Evolutionary conservation across 2,888 invertebrate genomes (phyloP).

Genomic region (Caenorhabditis macrosperma): DNA sequence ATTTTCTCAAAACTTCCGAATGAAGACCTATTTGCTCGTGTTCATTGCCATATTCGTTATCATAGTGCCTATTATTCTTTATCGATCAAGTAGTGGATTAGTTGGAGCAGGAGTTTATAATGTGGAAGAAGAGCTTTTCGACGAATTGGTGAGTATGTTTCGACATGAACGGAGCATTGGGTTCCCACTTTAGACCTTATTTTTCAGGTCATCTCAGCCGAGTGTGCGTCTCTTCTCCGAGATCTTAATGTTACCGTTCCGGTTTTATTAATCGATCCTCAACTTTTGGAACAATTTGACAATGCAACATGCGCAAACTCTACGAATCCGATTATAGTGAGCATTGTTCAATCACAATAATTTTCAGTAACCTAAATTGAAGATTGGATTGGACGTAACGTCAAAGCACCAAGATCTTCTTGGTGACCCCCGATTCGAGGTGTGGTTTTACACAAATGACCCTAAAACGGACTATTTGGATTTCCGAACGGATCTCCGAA

Average conservation of each 20-base stretch:
- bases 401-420: neutral
- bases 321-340: slow-evolving; percentile 5
- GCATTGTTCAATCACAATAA: neutral
- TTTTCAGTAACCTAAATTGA: neutral
- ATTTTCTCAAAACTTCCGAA: no score
- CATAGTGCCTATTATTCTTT: neutral
- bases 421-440: slow-evolving; percentile 19
- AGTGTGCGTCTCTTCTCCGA: neutral
- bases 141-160: no score
- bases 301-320: neutral
- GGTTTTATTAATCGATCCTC: slow-evolving; percentile 18
- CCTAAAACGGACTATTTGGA: slow-evolving; percentile 30
- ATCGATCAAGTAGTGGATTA: neutral
- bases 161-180: no score
- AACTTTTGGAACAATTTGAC: slow-evolving; percentile 7
- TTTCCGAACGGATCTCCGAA: slow-evolving; percentile 22
- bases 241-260: slow-evolving; percentile 11
- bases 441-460: slow-evolving; percentile 22
- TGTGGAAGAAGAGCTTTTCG: no score
- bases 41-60: neutral
- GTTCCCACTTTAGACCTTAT: no score
- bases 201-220: neutral
- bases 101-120: neutral
- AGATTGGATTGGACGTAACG: slow-evolving; percentile 37
- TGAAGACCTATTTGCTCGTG: neutral